Evolutionary conservation across 2,888 invertebrate genomes (phyloP), one percentile per base, ranked within the genome.

Genomic region (Junonia oenone): DNA sequence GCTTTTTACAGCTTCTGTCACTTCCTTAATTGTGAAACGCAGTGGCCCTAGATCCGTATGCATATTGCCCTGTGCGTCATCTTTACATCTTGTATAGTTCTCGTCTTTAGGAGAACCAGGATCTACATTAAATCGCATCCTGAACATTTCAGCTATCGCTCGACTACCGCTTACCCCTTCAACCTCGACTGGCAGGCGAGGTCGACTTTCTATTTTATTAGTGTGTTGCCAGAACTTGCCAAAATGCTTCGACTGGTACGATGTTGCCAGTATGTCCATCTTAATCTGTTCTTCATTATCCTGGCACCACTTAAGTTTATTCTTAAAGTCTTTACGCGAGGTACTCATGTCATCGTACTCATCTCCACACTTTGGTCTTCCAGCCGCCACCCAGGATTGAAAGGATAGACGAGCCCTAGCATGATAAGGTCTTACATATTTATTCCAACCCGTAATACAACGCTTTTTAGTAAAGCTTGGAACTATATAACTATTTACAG

Each of bases 191-290:
- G 15, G 15, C 6, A 15, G 37, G 6, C 15, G 13, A 13, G 37
- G 37, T 15, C 37, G 13, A 14, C 8, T 14, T 14, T 37, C 14
- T 17, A 37, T 15, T 37, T 8, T 37, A 14, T 37, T 37, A 17
- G 38, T 50, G 9, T 38, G 60, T 59, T 62, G 58, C 65, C 62
- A 65, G 17, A 65, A 65, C 6, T 46, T 45, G 9, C 19, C 37
- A 45, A 63, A 62, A 17, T 62, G 17, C 9, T 58, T 56, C 2
- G 26, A 6, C 13, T 45, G 13, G 6, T 55, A 40, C 4, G 53
- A 45, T 15, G 46, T 13, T 2, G 63, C 63, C 11, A 64, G 17
- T 0, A 61, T 58, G 14, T 62, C 54, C 56, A 64, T 59, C 55
- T 62, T 61, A 17, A 63, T 58, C 17, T 58, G 50, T 6, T 62